Evolutionary conservation across 2,113 vertebrate genomes (phyloP), one percentile per base, ranked within the genome.

Genomic region (Morphnarchus princeps): DNA sequence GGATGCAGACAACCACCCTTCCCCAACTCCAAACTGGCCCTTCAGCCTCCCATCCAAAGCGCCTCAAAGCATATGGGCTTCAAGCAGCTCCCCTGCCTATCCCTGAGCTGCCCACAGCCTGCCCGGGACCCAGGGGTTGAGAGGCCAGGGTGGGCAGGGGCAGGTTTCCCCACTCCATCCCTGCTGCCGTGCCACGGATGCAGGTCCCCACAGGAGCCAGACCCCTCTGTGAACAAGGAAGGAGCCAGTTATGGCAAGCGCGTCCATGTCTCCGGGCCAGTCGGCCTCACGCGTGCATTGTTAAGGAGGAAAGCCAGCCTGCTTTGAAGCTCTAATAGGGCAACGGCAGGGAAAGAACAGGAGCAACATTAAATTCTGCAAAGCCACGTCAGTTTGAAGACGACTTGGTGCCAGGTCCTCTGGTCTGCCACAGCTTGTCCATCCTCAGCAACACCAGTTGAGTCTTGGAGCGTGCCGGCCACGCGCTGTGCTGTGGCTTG

Each of bases 1-100:
- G 54, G 62, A 38, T 36, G 49, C 40, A 86, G 71, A 5, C 66
- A 77, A 52, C 40, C 54, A 31, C 49, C 31, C 28, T 47, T 81
- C 31, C 62, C 58, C 62, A 58, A 4, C 8, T 54, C 54, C 63
- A 52, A 3, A 24, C 3, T 4, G 26, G 7, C 31, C 79, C 67
- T 38, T 72, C 57, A 71, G 11, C 78, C 54, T 65, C 87, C 70
- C 47, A 22, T 3, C 49, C 50, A 28, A 63, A 70, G 40, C 2
- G 0, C n/a, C 59, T 66, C 0, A 6, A 29, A 78, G 25, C 4
- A 2, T 4, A 8, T 0, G 5, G 29, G 34, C 32, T 65, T 57
- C 1, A 3, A 88, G 63, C 18, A 43, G 29, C 29, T 28, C 57
- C 34, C 13, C 43, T 63, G 24, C 43, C 21, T 32, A 12, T 2